Evolutionary conservation across 2,888 invertebrate genomes (phyloP), one percentile per base, ranked within the genome.

Genomic region (Noctua janthe): DNA sequence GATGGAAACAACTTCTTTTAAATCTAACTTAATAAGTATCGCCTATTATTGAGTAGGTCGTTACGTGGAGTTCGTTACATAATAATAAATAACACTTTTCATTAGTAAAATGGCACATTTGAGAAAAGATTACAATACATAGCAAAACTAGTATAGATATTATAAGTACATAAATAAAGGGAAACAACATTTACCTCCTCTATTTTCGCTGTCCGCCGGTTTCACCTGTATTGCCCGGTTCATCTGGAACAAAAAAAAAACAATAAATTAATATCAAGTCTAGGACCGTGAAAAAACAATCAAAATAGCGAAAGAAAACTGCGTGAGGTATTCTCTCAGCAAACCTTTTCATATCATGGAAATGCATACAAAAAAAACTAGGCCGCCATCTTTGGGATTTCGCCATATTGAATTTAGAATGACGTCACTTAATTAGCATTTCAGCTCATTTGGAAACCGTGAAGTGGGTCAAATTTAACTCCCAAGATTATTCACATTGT

Each of bases 211-310:
- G 97, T 99, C 99, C 97, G 99, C 99, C 97, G 99, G 99, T 97
- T 99, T 99, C 98, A 99, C 99, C 98, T 99, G 99, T 98, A 99
- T 99, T 97, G 99, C 99, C 98, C 99, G 99, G 98, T 99, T 99
- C 99, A 99, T 99, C 99, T 99, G 98, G 73, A 99, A 98, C 92
- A 92, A 92, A 95, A n/a, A 59, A 77, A 29, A 62, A 77, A 59
- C 0, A 51, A 67, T 4, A 43, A 35, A 74, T 80, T 51, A 80
- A 43, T 29, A 64, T 71, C 20, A 47, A n/a, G 5, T 20, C 5
- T 39, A 39, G 20, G 20, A 20, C 8, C 4, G 39, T 66, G 64
- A 20, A 20, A 35, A 39, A 8, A 64, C 20, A 66, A 20, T 66
- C 35, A 64, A 29, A 62, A 29, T 13, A 15, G 29, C 2, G 29